These are phyloP conservation scores for Manis javanica DNA, from an alignment of 2,797 vertebrate species.

Conservation along the genomic window DNA sequence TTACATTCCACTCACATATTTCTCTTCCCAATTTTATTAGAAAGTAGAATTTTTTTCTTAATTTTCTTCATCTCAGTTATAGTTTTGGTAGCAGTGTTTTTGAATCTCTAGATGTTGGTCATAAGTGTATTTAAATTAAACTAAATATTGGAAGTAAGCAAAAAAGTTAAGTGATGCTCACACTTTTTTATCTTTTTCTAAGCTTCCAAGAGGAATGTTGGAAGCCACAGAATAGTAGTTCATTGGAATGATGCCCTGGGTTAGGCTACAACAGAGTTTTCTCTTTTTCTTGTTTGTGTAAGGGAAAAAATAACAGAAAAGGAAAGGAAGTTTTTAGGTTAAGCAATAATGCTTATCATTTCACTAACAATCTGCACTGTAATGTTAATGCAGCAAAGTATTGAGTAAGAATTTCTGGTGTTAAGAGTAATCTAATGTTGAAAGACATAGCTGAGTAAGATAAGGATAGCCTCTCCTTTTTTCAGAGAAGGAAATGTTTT, in stretches of 20 bases:
- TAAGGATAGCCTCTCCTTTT: constrained; percentile 1
- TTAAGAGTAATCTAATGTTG: background rate
- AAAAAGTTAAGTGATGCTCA: background rate
- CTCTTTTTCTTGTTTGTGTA: constrained; percentile 22
- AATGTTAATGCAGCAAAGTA: background rate
- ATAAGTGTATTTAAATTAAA: constrained; percentile 34
- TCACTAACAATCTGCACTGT: background rate
- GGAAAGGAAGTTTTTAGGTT: background rate
- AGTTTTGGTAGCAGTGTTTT: constrained; percentile 5
- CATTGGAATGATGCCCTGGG: background rate
- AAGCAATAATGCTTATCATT: background rate
- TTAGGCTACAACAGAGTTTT: background rate
- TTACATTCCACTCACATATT: background rate
- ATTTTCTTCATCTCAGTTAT: background rate
- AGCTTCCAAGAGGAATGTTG: background rate
- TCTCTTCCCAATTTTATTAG: constrained; percentile 55
- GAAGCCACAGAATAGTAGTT: background rate
- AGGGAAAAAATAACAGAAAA: background rate
- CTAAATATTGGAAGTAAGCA: background rate
- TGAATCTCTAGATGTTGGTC: background rate
- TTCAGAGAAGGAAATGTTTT: background rate
- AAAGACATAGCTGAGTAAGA: background rate
- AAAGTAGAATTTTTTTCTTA: constrained; percentile 30
- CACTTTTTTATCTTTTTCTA: constrained; percentile 12
- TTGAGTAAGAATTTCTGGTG: background rate